Evolutionary conservation across 2,888 invertebrate species (phyloP).

Genomic region (Conistra vaccinii): DNA sequence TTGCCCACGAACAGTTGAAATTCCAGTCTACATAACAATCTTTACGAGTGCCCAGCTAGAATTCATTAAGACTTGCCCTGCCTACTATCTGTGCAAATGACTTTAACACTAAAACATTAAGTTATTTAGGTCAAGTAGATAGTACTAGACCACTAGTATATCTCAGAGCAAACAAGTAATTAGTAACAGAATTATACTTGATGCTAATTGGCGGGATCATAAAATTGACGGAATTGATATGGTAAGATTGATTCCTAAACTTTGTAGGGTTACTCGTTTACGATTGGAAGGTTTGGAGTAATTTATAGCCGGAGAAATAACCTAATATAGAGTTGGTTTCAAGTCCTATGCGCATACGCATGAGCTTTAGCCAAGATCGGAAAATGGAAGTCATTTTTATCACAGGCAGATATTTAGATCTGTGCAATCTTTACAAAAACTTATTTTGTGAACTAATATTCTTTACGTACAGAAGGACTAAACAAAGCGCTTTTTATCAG

Average conservation of each 20-base stretch:
- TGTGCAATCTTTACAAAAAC: neutral
- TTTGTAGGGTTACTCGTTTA: constrained; percentile 36
- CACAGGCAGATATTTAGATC: neutral
- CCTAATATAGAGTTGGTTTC: neutral
- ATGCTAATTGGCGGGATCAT: constrained; percentile 72
- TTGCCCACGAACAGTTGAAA: constrained; percentile 36
- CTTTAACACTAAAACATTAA: constrained; percentile 58
- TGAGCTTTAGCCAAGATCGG: neutral
- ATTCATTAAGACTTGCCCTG: constrained; percentile 60
- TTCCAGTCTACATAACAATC: constrained; percentile 31
- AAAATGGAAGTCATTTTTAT: neutral
- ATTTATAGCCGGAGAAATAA: neutral
- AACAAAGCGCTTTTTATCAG: neutral
- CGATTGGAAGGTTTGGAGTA: neutral
- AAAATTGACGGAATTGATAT: constrained; percentile 67
- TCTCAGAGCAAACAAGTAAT: constrained; percentile 75
- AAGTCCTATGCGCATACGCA: neutral
- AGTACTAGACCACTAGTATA: constrained; percentile 63
- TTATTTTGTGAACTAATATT: neutral
- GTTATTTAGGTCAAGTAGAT: constrained; percentile 71
- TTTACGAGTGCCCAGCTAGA: constrained; percentile 28
- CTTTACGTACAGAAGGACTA: neutral
- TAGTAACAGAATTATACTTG: constrained; percentile 73
- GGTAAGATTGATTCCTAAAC: constrained; percentile 40
- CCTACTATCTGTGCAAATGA: constrained; percentile 63